Conservation (phyloP, 2,113 vertebrate genomes). For the Silurus asotus region DNA sequence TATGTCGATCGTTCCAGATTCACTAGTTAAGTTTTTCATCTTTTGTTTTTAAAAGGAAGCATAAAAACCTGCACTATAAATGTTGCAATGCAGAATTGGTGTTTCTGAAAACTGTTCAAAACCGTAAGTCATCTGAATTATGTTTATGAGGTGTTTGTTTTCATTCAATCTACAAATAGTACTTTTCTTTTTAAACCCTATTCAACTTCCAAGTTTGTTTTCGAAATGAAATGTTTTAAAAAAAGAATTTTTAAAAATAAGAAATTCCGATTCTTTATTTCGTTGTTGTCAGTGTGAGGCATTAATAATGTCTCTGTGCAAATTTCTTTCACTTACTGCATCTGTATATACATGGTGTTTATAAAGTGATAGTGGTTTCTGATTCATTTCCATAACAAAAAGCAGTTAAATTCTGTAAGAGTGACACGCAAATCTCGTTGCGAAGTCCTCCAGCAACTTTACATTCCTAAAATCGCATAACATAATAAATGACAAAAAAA, state of each 20-base stretch:
- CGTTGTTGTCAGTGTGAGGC: background rate
- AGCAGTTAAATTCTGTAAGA: constrained; percentile 6
- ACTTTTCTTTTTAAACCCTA: background rate
- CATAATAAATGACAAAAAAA: background rate
- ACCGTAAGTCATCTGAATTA: background rate
- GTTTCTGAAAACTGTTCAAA: background rate
- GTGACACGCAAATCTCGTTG: background rate
- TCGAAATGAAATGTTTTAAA: background rate
- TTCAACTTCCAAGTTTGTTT: background rate
- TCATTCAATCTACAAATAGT: background rate
- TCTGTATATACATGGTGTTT: constrained; percentile 4
- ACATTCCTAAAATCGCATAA: background rate
- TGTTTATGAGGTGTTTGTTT: background rate
- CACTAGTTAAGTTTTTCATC: background rate
- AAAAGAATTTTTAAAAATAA: background rate
- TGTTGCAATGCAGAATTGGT: background rate
- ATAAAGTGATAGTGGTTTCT: constrained; percentile 3
- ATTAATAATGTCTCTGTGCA: background rate
- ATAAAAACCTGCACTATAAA: background rate
- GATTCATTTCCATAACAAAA: constrained; percentile 17
- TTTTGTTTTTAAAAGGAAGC: background rate
- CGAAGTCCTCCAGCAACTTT: background rate
- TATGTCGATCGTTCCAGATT: background rate
- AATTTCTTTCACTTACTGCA: background rate
- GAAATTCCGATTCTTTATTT: background rate